Conservation (phyloP, 2,888 invertebrate genomes). For the Ornithoptera alexandrae region DNA sequence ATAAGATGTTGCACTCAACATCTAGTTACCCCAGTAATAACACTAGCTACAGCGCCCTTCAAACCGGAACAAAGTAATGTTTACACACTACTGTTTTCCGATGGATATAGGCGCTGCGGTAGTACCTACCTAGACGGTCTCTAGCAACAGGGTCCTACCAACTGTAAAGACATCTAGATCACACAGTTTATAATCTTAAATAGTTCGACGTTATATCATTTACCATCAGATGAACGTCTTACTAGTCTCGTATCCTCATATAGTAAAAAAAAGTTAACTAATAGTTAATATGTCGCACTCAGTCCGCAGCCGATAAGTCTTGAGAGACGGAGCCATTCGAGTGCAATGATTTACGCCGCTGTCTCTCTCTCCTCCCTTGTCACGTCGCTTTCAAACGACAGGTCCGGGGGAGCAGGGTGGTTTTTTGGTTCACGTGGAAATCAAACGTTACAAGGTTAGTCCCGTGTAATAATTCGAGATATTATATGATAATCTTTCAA, state of each 20-base stretch:
- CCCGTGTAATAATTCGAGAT: not conserved
- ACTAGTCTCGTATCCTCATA: not conserved
- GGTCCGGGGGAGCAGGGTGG: constrained; percentile 21
- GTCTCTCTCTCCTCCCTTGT: constrained; percentile 38
- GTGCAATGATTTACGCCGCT: constrained; percentile 40
- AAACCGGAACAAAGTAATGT: too few relatives aligned
- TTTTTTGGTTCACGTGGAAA: constrained; percentile 17
- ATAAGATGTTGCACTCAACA: too few relatives aligned
- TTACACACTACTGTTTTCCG: too few relatives aligned
- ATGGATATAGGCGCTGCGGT: too few relatives aligned
- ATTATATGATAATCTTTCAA: constrained; percentile 11
- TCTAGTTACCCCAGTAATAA: too few relatives aligned
- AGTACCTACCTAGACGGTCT: too few relatives aligned
- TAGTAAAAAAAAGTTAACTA: not conserved
- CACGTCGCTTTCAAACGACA: constrained; percentile 42
- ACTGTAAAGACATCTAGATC: too few relatives aligned
- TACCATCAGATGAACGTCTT: too few relatives aligned
- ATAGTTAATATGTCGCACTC: constrained; percentile 24
- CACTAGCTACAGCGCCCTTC: too few relatives aligned
- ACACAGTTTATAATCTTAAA: too few relatives aligned
- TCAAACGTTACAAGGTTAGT: constrained; percentile 17
- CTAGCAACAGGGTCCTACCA: too few relatives aligned
- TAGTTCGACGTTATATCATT: too few relatives aligned
- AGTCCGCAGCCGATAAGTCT: constrained; percentile 31
- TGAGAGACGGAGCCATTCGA: constrained; percentile 36